Conservation (phyloP, 2,888 invertebrate genomes). For the Lacanobia oleracea region DNA sequence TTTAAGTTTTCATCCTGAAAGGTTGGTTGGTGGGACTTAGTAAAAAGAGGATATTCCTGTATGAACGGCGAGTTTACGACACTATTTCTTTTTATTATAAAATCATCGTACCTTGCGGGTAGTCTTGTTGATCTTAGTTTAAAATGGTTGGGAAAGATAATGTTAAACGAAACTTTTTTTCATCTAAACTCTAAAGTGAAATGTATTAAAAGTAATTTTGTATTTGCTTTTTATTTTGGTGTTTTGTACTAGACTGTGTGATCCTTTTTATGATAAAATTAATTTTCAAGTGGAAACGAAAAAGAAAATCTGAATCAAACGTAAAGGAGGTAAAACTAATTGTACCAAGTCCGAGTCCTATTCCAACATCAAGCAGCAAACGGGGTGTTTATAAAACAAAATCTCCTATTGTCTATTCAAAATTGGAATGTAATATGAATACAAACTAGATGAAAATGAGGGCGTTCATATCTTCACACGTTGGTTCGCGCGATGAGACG, state of each 20-base stretch:
- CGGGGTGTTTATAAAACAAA: slow-evolving; percentile 49
- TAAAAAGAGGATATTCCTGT: slow-evolving; percentile 52
- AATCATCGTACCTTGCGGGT: slow-evolving; percentile 48
- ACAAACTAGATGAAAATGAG: slow-evolving; percentile 82
- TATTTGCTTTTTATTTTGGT: neutral
- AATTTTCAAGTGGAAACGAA: neutral
- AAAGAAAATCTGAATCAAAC: neutral
- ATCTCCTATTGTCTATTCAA: slow-evolving; percentile 61
- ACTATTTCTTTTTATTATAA: slow-evolving; percentile 58
- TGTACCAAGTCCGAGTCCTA: slow-evolving; percentile 2
- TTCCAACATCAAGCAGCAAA: slow-evolving; percentile 24
- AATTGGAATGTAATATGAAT: slow-evolving; percentile 75
- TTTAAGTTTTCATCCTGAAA: slow-evolving; percentile 54
- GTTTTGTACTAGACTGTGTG: neutral
- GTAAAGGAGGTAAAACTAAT: neutral
- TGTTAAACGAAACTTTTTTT: slow-evolving; percentile 39
- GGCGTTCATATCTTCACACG: slow-evolving; percentile 84
- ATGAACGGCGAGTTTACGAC: slow-evolving; percentile 48
- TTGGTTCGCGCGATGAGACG: slow-evolving; percentile 82
- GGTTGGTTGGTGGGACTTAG: slow-evolving; percentile 25
- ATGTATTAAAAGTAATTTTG: slow-evolving; percentile 4
- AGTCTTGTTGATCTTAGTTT: slow-evolving; percentile 33
- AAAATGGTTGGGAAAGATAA: slow-evolving; percentile 29
- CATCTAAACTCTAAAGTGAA: slow-evolving; percentile 11
- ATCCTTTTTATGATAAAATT: neutral